Percentiles rank a stretch among this genome's conserved stretches.
Conservation (phyloP, 2,797 vertebrate species). For the Phoxinus dragarum region DNA sequence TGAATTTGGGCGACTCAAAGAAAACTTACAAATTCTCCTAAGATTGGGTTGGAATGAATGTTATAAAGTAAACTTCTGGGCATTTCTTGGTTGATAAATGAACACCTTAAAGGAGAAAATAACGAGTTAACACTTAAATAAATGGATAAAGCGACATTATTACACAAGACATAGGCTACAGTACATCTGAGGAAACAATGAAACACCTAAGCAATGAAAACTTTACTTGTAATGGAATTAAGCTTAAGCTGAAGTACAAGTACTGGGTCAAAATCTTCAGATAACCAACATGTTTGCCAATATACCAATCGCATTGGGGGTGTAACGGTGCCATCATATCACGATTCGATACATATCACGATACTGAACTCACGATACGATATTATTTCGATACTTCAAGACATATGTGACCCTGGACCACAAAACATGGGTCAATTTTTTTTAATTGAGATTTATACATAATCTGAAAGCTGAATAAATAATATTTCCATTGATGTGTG, state of each 20-base stretch:
- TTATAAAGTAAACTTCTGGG: background rate
- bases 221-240: background rate
- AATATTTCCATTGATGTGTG: too few relatives aligned
- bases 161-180: background rate
- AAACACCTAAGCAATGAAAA: background rate
- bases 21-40: background rate
- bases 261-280: background rate
- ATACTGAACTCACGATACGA: too few relatives aligned
- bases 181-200: background rate
- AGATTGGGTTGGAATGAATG: background rate
- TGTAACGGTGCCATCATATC: too few relatives aligned
- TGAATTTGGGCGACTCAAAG: background rate
- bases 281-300: background rate
- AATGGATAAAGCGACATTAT: background rate
- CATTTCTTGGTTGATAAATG: background rate
- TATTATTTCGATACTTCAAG: too few relatives aligned
- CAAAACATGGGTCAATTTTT: too few relatives aligned
- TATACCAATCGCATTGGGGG: too few relatives aligned
- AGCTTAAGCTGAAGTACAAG: background rate
- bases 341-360: too few relatives aligned
- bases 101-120: background rate
- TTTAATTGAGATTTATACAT: too few relatives aligned
- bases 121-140: background rate
- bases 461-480: too few relatives aligned
- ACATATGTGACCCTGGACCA: too few relatives aligned